Conservation (phyloP, 2,888 invertebrate species). For the Troides oblongomaculatus region DNA sequence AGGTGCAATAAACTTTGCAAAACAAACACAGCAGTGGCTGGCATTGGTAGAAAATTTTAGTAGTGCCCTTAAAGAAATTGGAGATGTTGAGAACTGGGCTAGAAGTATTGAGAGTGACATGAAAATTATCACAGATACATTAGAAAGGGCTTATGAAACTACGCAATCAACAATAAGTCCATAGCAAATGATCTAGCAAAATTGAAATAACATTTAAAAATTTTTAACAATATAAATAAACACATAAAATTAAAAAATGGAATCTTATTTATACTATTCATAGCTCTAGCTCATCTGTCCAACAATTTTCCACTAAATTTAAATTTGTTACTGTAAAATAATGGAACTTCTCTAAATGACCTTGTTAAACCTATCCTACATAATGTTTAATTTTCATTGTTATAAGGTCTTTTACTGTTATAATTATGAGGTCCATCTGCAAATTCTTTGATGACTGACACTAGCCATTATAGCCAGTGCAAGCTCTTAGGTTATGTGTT, state of each 20-base stretch:
- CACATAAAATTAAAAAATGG: not conserved
- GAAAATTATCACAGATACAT: slow-evolving; percentile 92
- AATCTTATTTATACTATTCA: not conserved
- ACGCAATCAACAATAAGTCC: slow-evolving; percentile 60
- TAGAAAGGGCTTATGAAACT: slow-evolving; percentile 95
- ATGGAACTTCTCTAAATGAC: too few species aligned
- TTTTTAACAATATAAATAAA: not conserved
- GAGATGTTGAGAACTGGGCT: slow-evolving; percentile 99
- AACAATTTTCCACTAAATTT: too few species aligned
- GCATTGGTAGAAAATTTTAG: slow-evolving; percentile 93
- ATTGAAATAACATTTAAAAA: not conserved
- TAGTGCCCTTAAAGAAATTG: slow-evolving; percentile 95
- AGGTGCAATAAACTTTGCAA: slow-evolving; percentile 96
- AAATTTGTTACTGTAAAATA: too few species aligned
- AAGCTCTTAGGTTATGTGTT: too few species aligned
- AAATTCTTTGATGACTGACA: too few species aligned
- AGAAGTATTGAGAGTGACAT: slow-evolving; percentile 97
- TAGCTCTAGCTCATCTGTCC: not conserved
- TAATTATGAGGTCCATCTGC: too few species aligned
- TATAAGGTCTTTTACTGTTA: too few species aligned
- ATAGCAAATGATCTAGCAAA: slow-evolving; percentile 33
- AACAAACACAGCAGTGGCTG: slow-evolving; percentile 99
- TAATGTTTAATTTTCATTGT: too few species aligned
- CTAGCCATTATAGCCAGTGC: too few species aligned
- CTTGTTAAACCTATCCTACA: too few species aligned